Evolutionary conservation across 2,888 invertebrate species (phyloP).

Genomic region (Drosophila pseudotakahashii): DNA sequence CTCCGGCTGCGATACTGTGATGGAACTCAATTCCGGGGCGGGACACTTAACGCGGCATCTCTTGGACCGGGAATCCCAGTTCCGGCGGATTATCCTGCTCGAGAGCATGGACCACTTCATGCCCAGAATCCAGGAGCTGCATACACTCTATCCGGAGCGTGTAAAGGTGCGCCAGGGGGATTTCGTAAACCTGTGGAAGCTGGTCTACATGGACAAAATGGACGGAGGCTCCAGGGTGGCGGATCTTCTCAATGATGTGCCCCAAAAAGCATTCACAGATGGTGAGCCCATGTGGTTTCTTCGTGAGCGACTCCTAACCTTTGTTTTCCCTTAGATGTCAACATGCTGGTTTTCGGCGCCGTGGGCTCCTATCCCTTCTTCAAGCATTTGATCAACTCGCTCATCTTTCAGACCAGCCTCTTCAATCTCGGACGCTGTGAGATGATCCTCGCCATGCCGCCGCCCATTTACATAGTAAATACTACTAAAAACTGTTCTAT

Average conservation of each 20-base stretch:
- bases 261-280: constrained; percentile 84
- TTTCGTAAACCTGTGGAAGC: constrained; percentile 86
- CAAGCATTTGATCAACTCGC: constrained; percentile 87
- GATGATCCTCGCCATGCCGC: constrained; percentile 87
- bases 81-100: constrained; percentile 86
- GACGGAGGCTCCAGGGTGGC: constrained; percentile 86
- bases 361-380: constrained; percentile 85
- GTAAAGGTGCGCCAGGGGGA: constrained; percentile 84
- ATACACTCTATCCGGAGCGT: constrained; percentile 68
- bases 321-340: constrained; percentile 85
- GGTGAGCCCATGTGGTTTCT: constrained; percentile 78
- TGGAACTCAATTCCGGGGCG: constrained; percentile 90
- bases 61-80: constrained; percentile 84
- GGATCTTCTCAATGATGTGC: constrained; percentile 85
- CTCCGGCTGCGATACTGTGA: constrained; percentile 62
- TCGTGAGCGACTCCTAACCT: not conserved
- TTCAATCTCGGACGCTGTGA: constrained; percentile 87
- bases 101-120: constrained; percentile 86
- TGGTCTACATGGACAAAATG: constrained; percentile 86
- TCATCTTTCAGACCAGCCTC: constrained; percentile 86
- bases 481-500: not conserved
- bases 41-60: constrained; percentile 87
- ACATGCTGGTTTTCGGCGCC: constrained; percentile 87
- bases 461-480: constrained; percentile 87
- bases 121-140: constrained; percentile 82